Evolutionary conservation across 2,888 invertebrate species (phyloP).

Genomic region (Argyresthia albistria): DNA sequence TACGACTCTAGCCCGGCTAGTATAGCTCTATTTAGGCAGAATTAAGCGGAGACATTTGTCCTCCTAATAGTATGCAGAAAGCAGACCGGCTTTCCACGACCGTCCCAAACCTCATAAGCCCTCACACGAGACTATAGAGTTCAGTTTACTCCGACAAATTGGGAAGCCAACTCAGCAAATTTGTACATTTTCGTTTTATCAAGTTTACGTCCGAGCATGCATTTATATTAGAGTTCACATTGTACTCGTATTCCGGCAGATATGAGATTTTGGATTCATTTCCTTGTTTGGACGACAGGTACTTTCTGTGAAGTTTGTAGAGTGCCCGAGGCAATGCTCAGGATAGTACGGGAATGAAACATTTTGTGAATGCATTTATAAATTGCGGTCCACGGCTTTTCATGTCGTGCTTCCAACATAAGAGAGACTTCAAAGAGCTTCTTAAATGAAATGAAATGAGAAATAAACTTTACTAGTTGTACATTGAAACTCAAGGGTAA

Average conservation of each 20-base stretch:
- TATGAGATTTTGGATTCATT: too few relatives aligned
- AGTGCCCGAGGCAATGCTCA: background rate
- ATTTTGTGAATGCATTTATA: too few relatives aligned
- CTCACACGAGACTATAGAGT: background rate
- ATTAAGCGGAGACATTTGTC: conserved; percentile 4
- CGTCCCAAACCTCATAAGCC: background rate
- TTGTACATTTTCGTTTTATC: conserved; percentile 2
- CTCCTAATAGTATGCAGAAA: background rate
- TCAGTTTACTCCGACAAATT: background rate
- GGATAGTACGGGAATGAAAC: too few relatives aligned
- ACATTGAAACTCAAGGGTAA: too few relatives aligned
- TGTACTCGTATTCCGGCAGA: too few relatives aligned
- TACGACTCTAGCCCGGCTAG: background rate
- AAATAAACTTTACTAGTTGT: too few relatives aligned
- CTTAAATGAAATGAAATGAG: too few relatives aligned
- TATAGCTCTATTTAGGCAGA: conserved; percentile 3
- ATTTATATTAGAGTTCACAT: background rate
- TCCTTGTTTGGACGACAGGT: background rate
- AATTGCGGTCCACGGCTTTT: too few relatives aligned
- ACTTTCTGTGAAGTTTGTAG: background rate
- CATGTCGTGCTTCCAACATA: too few relatives aligned
- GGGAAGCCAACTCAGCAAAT: background rate
- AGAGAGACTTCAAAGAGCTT: too few relatives aligned
- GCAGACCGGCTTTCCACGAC: background rate
- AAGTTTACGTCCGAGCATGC: conserved; percentile 1